These are phyloP conservation scores for Kryptopterus vitreolus DNA, from an alignment of 2,797 vertebrate species.

Conservation along the genomic window DNA sequence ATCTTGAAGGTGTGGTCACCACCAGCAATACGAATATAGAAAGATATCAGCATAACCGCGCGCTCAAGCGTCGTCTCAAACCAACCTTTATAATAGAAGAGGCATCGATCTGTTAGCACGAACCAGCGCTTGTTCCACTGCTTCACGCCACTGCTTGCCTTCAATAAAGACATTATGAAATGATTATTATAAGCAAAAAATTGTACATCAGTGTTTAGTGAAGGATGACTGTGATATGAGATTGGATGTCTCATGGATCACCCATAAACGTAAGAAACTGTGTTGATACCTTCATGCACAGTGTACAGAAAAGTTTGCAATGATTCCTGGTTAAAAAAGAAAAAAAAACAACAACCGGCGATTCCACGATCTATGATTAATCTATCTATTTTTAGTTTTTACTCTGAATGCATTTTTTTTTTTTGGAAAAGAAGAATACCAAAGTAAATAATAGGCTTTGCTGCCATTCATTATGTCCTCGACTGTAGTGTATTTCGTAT, in stretches of 20 bases:
- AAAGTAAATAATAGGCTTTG: background rate
- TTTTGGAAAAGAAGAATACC: background rate
- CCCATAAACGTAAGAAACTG: background rate
- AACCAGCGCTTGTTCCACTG: constrained; percentile 98
- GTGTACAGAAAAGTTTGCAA: background rate
- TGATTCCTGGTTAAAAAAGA: background rate
- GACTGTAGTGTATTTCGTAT: background rate
- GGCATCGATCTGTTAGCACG: constrained; percentile 89
- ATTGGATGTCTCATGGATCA: background rate
- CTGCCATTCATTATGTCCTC: background rate
- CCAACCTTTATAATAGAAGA: constrained; percentile 96
- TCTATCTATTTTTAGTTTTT: background rate
- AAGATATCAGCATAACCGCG: constrained; percentile 10
- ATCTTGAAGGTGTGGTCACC: constrained; percentile 6
- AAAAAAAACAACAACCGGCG: background rate
- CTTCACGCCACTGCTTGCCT: constrained; percentile 94
- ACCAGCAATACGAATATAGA: background rate
- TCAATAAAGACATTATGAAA: background rate
- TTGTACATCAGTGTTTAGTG: background rate
- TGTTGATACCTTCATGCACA: background rate
- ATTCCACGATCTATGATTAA: background rate
- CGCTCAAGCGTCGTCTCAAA: constrained; percentile 7
- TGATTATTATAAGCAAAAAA: background rate
- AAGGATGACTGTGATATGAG: background rate
- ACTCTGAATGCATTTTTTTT: background rate